phyloP scores from a whole-genome alignment of 2,888 invertebrate genomes.

The Villa cingulata region DNA sequence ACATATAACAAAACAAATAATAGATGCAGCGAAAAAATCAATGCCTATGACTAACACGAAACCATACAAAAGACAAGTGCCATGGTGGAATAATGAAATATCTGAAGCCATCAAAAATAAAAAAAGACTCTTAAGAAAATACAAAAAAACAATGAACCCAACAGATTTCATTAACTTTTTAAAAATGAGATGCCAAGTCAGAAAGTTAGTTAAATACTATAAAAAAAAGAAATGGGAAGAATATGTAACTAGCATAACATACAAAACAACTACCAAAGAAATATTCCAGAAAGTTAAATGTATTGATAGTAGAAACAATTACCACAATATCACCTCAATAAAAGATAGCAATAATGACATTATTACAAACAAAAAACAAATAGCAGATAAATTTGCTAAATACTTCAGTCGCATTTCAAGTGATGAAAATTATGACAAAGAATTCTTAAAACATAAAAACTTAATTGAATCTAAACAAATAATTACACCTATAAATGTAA shows the following conservation, averaged over 20 bases:
- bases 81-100: neutral
- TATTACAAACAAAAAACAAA: too few relatives aligned
- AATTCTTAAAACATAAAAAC: too few relatives aligned
- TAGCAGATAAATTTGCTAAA: too few relatives aligned
- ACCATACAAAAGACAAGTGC: neutral
- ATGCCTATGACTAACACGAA: neutral
- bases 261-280: neutral
- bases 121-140: neutral
- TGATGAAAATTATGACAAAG: too few relatives aligned
- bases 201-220: neutral
- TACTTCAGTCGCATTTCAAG: too few relatives aligned
- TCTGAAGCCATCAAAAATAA: neutral
- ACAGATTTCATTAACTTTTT: neutral
- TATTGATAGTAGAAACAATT: too few relatives aligned
- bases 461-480: too few relatives aligned
- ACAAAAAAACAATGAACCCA: neutral
- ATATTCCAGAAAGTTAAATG: neutral
- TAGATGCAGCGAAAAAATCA: neutral
- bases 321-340: too few relatives aligned
- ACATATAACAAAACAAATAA: neutral
- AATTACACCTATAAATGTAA: too few relatives aligned
- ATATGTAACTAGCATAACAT: neutral
- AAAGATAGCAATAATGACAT: too few relatives aligned
- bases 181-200: neutral
- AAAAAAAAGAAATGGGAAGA: neutral